phyloP scores from a whole-genome alignment of 2,797 vertebrate genomes.

The Brachymystax lenok region DNA sequence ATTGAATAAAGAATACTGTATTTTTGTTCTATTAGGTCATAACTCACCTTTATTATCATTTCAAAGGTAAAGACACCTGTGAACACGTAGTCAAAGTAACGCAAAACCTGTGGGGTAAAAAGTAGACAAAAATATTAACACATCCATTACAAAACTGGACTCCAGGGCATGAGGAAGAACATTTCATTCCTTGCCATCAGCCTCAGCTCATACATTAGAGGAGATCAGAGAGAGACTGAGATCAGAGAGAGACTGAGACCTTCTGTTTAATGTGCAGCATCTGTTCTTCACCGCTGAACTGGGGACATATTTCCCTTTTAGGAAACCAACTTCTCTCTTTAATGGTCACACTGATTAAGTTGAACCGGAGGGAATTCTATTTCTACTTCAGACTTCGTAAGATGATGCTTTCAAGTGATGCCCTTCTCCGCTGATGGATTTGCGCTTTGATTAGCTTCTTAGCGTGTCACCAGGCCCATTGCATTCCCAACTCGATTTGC shows the following conservation, averaged over 20 bases:
- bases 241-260: too few relatives aligned
- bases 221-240: too few relatives aligned
- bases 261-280: too few relatives aligned
- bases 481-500: background rate
- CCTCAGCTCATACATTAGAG: too few relatives aligned
- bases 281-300: too few relatives aligned
- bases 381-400: too few relatives aligned
- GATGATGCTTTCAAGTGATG: too few relatives aligned
- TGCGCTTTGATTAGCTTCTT: background rate
- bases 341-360: too few relatives aligned
- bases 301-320: too few relatives aligned
- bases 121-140: constrained; percentile 29
- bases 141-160: constrained; percentile 4
- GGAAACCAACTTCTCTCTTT: background rate
- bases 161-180: background rate
- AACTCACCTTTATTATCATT: constrained; percentile 97
- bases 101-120: constrained; percentile 82
- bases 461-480: background rate
- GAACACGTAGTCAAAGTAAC: constrained; percentile 98
- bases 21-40: background rate
- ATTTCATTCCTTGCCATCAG: too few relatives aligned
- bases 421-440: too few relatives aligned
- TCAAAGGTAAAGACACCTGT: constrained; percentile 99
- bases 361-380: too few relatives aligned
- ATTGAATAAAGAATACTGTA: background rate